Percentiles rank a stretch among this genome's conserved stretches.
These are phyloP conservation scores for Stratiomys singularior DNA, from an alignment of 2,888 invertebrate species.

Conservation along the genomic window DNA sequence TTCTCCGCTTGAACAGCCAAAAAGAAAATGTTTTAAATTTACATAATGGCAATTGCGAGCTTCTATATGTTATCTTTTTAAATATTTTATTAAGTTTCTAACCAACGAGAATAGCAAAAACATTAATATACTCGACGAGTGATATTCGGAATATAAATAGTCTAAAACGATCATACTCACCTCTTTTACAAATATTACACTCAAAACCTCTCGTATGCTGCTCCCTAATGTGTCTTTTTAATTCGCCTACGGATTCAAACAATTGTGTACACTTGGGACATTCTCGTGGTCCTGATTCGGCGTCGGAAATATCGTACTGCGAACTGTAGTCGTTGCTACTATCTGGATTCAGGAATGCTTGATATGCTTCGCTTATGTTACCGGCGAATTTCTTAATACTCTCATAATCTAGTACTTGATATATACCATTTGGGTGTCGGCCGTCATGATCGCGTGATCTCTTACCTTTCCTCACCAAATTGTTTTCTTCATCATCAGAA, in stretches of 20 bases:
- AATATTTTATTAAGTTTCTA: too few relatives aligned
- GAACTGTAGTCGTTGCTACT: constrained; percentile 41
- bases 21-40: not conserved
- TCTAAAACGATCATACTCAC: not conserved
- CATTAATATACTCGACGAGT: too few relatives aligned
- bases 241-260: constrained; percentile 29
- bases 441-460: not conserved
- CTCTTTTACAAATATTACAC: constrained; percentile 40
- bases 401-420: constrained; percentile 17
- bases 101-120: too few relatives aligned
- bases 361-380: not conserved
- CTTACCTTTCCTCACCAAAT: not conserved
- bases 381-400: constrained; percentile 22
- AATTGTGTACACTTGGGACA: constrained; percentile 39
- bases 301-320: constrained; percentile 25
- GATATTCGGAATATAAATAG: too few relatives aligned
- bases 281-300: constrained; percentile 14
- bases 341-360: constrained; percentile 29
- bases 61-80: too few relatives aligned
- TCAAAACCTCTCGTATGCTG: constrained; percentile 38
- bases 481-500: constrained; percentile 33
- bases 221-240: constrained; percentile 27
- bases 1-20: not conserved
- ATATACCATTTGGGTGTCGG: not conserved
- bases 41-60: too few relatives aligned